A percentile compares a stretch with the other conserved stretches of the same genome.
phyloP scores from a whole-genome alignment of 2,888 invertebrate species.

The Vannuccia rotundouncinata region DNA sequence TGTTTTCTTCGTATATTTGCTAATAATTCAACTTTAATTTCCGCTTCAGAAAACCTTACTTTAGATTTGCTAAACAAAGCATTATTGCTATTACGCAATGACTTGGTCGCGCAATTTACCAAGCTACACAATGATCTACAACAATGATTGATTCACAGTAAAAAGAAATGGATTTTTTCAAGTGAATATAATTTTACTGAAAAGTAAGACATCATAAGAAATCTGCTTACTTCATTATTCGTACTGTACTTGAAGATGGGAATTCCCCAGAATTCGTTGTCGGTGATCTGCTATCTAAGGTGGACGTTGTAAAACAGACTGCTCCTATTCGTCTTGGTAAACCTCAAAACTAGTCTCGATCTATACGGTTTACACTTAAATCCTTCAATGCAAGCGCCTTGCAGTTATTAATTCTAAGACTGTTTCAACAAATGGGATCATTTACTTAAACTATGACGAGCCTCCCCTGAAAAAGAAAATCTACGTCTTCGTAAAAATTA shows the following conservation, averaged over 20 bases:
- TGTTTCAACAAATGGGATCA: neutral
- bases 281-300: neutral
- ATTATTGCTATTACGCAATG: neutral
- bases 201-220: too few relatives aligned
- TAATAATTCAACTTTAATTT: neutral
- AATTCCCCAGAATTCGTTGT: neutral
- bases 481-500: slow-evolving; percentile 9
- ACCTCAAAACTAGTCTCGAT: neutral
- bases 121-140: neutral
- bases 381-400: neutral
- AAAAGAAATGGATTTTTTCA: neutral
- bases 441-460: slow-evolving; percentile 11
- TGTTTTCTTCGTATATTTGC: neutral
- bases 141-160: neutral
- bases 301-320: slow-evolving; percentile 9
- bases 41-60: neutral
- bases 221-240: slow-evolving; percentile 13
- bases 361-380: slow-evolving; percentile 6
- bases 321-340: slow-evolving; percentile 24
- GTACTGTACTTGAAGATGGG: slow-evolving; percentile 6
- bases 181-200: too few relatives aligned
- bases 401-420: neutral
- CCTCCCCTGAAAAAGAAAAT: neutral
- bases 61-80: neutral
- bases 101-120: neutral